Conservation (phyloP, 2,888 invertebrate genomes). For the Chironomus riparius region DNA sequence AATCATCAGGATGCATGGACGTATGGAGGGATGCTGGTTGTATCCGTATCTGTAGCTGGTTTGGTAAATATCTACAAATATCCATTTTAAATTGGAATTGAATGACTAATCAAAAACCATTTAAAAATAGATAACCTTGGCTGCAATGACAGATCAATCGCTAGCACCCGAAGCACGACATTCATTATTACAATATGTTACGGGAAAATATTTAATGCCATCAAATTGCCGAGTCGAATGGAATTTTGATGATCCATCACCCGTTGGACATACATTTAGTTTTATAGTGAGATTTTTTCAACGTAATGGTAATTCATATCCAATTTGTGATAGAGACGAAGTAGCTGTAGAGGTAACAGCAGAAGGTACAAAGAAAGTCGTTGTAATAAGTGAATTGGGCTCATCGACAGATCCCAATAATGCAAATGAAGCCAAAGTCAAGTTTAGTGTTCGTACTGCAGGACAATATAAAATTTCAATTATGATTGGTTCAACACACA, state of each 20-base stretch:
- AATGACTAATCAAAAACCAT: neutral
- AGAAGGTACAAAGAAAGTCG: slow-evolving; percentile 73
- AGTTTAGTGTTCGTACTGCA: slow-evolving; percentile 85
- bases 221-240: slow-evolving; percentile 74
- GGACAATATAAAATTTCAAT: slow-evolving; percentile 82
- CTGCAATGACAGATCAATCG: slow-evolving; percentile 85
- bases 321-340: slow-evolving; percentile 87
- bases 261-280: slow-evolving; percentile 85
- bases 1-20: slow-evolving; percentile 86
- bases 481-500: slow-evolving; percentile 69
- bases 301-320: slow-evolving; percentile 88
- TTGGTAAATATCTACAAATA: neutral
- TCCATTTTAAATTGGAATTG: neutral
- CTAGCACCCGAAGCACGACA: slow-evolving; percentile 84
- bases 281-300: slow-evolving; percentile 86
- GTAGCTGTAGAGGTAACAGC: slow-evolving; percentile 78
- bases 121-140: slow-evolving; percentile 58
- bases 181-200: slow-evolving; percentile 81
- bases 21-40: slow-evolving; percentile 87
- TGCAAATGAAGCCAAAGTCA: slow-evolving; percentile 78
- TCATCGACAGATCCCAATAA: slow-evolving; percentile 74
- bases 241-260: slow-evolving; percentile 84
- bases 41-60: slow-evolving; percentile 80
- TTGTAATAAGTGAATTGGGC: slow-evolving; percentile 78
- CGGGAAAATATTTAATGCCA: slow-evolving; percentile 81